Evolutionary conservation across 92 coral and sea anemone genomes (phyloP), one percentile per base, ranked within the genome.

Genomic region (Desmophyllum pertusum): DNA sequence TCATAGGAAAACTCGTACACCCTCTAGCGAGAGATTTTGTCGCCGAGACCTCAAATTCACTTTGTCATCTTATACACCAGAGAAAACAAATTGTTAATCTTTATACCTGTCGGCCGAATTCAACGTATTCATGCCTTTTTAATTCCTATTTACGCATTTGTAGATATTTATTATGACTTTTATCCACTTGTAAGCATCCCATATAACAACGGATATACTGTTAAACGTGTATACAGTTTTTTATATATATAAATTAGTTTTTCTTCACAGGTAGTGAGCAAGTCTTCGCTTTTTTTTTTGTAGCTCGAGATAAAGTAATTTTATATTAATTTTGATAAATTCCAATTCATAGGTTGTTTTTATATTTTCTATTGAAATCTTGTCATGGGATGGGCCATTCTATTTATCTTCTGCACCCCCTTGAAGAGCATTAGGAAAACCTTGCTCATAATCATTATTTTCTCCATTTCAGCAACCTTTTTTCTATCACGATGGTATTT

Each of bases 1-100:
- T 71, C 45, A 10, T 80, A 69, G 76, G 31, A 42, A 67, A 19
- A 79, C 73, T 17, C 59, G 53, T 48, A 62, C 67, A 27, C 67
- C n/a, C n/a, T 48, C 53, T 13, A 48, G 53, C 53, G 21, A 59
- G 73, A 19, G n/a, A 5, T 67, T 67, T 64, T 5, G 65, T 59
- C 65, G 14, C 45, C 13, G 25, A 67, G 11, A 37, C 18, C 3
- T 67, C 25, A 6, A 67, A 5, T 27, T 67, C 41, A 35, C 18
- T 67, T 35, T 38, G 23, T 33, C 25, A 21, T 38, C 42, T 30
- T 8, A 25, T 62, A 62, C 73, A 67, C 9, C 73, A 17, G 42
- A 7, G 14, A 67, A 18, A 19, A 67, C 42, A 7, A 3, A 57
- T 31, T 14, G 10, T 35, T 65, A 30, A 65, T 4, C 40, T 33